Conservation (phyloP, 2,888 invertebrate species). For the Netelia fuscicornis region DNA sequence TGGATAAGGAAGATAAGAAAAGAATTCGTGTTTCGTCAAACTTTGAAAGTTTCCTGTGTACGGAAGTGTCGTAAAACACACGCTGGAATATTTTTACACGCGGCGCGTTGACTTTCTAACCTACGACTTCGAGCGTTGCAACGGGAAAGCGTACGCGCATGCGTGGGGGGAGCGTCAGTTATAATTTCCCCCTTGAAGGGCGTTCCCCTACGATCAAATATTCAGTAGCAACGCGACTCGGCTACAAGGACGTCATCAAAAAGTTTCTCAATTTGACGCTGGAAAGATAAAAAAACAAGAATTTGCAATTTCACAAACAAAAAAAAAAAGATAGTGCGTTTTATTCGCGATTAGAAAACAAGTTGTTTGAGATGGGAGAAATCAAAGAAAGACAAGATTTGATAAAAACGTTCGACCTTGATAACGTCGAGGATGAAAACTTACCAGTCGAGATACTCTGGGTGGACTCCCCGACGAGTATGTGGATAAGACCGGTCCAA, state of each 20-base stretch:
- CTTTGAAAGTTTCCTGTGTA: neutral
- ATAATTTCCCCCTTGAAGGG: neutral
- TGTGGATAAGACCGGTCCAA: conserved; percentile 58
- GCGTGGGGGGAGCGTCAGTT: neutral
- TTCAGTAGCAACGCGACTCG: neutral
- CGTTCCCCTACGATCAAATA: conserved; percentile 8
- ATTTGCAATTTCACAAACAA: neutral
- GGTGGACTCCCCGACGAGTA: conserved; percentile 47
- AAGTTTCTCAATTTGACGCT: neutral
- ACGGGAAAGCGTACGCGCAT: neutral
- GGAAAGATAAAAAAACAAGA: neutral
- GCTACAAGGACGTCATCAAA: neutral
- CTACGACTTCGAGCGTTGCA: neutral
- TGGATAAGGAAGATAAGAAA: neutral
- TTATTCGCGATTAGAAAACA: conserved; percentile 19
- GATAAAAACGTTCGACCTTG: conserved; percentile 27
- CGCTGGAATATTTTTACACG: neutral
- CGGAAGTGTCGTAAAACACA: neutral
- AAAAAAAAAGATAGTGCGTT: neutral
- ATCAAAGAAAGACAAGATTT: conserved; percentile 18
- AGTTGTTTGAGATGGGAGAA: conserved; percentile 22
- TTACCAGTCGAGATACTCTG: conserved; percentile 34
- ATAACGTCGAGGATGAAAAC: neutral
- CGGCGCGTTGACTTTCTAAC: neutral
- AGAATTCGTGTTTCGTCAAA: neutral